Conservation (phyloP, 1,140 invertebrate species). For the Bombyx mandarina region DNA sequence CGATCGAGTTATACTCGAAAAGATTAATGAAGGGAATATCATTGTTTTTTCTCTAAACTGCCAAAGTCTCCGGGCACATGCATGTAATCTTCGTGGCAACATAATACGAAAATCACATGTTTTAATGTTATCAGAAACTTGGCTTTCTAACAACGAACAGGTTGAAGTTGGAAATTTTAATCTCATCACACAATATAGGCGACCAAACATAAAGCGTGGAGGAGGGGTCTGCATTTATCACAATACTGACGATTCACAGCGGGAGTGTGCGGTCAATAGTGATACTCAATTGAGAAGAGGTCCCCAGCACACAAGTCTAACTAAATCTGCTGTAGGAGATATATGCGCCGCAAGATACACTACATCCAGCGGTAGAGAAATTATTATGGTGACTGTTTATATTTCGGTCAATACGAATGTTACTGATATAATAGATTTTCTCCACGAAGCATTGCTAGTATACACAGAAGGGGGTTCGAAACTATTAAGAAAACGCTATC, state of each 20-base stretch:
- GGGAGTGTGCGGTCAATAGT: background rate
- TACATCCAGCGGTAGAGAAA: background rate
- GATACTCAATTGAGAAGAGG: conserved; percentile 1
- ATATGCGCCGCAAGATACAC: conserved; percentile 4
- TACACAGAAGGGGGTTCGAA: conserved; percentile 8
- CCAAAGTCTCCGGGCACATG: background rate
- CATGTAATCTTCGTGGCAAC: too few relatives aligned
- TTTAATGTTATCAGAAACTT: too few relatives aligned
- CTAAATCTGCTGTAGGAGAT: conserved; percentile 4
- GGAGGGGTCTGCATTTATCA: conserved; percentile 9
- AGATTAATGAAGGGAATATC: conserved; percentile 5
- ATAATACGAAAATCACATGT: too few relatives aligned
- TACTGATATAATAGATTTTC: conserved; percentile 1
- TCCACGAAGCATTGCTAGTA: background rate
- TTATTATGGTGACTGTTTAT: conserved; percentile 3
- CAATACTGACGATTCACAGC: conserved; percentile 6
- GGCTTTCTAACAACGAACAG: too few relatives aligned
- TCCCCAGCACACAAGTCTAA: too few relatives aligned
- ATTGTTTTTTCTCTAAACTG: conserved; percentile 8
- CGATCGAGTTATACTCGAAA: background rate
- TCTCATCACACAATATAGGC: too few relatives aligned
- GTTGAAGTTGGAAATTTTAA: too few relatives aligned
- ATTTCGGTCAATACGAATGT: conserved; percentile 5
- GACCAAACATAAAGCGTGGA: conserved; percentile 6
- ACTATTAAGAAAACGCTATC: conserved; percentile 11